Evolutionary conservation across 2,797 vertebrate genomes (phyloP), one percentile per base, ranked within the genome.

Genomic region (Tapera naevia): DNA sequence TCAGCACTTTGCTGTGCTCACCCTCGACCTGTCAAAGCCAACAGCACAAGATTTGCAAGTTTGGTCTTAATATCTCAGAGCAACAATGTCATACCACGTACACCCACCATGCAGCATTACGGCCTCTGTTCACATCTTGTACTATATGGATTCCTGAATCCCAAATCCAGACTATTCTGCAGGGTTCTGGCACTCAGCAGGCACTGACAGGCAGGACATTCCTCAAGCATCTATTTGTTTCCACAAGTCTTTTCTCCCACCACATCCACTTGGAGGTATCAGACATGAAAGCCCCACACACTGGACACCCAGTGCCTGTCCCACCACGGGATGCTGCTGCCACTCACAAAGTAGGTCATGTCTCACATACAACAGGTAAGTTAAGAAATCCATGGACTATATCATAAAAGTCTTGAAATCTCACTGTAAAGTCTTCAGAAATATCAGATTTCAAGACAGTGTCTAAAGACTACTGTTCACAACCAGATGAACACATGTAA

Each of bases 401-500:
- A 30, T 16, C 32, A 48, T 1, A 58, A 24, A 79, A 81, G n/a
- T 21, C 39, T 89, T 79, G 25, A 88, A 80, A 79, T 72, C 17
- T 58, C 72, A 35, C 8, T 27, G 16, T 16, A 89, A 73, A 87
- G 39, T 43, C 15, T 84, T 62, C 4, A 9, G 58, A 75, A 88
- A 69, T 50, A 95, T 11, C 66, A 53, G 25, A 84, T 94, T 88
- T 86, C 51, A 41, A 91, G 39, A 51, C 6, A 65, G 16, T 4
- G 10, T 35, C 81, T 86, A 62, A 83, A 80, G 62, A 54, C 61
- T 72, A 78, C 70, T 86, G 70, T 86, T 78, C n/a, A 69, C 27
- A 71, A 87, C 17, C 53, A 45, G 43, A 61, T 70, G 81, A 93
- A 87, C 45, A 87, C 41, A 87, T 65, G 80, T 88, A 94, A 94